These are phyloP conservation scores for Cichladusa arquata DNA, from an alignment of 2,113 vertebrate species.

Conservation along the genomic window DNA sequence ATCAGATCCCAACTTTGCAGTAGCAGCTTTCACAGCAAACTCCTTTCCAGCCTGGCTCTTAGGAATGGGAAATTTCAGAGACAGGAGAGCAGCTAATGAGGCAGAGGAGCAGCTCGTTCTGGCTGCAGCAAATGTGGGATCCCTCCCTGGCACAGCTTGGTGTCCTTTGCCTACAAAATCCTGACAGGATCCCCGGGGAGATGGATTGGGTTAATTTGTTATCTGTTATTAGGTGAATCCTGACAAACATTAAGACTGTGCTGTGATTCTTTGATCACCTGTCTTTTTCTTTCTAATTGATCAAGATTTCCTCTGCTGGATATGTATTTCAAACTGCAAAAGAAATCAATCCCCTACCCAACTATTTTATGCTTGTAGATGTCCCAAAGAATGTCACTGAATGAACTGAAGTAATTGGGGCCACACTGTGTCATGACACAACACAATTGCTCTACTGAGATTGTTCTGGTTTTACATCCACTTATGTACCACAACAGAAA, in stretches of 20 bases:
- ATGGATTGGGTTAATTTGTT: not conserved
- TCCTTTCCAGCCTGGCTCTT: not conserved
- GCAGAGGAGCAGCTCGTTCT: not conserved
- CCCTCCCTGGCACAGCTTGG: not conserved
- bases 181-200: rapidly evolving
- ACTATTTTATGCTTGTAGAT: not conserved
- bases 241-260: not conserved
- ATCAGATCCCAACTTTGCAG: not conserved
- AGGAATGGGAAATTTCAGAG: not conserved
- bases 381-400: not conserved
- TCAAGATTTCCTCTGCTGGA: not conserved
- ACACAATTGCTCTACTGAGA: not conserved
- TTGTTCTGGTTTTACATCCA: not conserved
- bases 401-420: not conserved
- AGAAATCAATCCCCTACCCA: not conserved
- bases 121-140: not conserved
- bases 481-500: not conserved
- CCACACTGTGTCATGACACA: not conserved
- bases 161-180: not conserved
- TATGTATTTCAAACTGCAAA: not conserved
- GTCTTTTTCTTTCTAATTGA: not conserved
- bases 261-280: not conserved
- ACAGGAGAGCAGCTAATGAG: rapidly evolving
- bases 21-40: conserved; percentile 21
- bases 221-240: not conserved